These are phyloP conservation scores for Vulpes ferrilata DNA, from an alignment of 2,113 vertebrate genomes.

Conservation along the genomic window DNA sequence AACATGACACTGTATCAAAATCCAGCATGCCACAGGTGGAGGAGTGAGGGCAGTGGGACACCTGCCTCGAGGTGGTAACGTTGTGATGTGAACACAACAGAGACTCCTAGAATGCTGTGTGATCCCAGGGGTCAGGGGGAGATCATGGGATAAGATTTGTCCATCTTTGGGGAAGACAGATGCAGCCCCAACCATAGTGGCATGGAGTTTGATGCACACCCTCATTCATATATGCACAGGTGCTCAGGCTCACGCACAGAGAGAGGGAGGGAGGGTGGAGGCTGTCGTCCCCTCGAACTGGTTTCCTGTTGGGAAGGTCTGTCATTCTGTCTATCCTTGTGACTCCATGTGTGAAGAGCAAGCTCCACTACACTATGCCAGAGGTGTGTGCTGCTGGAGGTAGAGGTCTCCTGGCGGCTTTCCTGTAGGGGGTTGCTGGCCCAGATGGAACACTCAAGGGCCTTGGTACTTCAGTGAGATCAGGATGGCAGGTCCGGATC, in stretches of 20 bases:
- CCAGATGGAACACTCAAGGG: not conserved
- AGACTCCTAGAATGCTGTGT: no score
- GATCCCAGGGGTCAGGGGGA: no score
- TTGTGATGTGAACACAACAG: not conserved
- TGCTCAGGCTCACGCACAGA: accelerated
- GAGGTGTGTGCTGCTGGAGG: not conserved
- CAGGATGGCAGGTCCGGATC: not conserved
- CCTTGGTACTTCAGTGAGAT: not conserved
- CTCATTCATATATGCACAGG: accelerated
- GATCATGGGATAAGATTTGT: not conserved
- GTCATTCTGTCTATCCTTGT: not conserved
- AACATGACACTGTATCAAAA: no score
- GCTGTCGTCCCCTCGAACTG: not conserved
- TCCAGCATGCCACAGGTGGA: accelerated
- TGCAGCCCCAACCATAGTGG: no score
- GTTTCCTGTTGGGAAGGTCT: not conserved
- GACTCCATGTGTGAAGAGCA: accelerated
- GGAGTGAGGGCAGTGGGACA: accelerated
- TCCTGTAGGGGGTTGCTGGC: not conserved
- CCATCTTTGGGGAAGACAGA: not conserved
- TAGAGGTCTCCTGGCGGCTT: not conserved
- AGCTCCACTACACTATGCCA: not conserved
- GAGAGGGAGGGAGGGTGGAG: not conserved
- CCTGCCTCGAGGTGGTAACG: no score
- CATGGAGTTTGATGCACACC: not conserved